Base-by-base conservation (phyloP, 2,888 invertebrate species). In the Acronicta leporina region DNA sequence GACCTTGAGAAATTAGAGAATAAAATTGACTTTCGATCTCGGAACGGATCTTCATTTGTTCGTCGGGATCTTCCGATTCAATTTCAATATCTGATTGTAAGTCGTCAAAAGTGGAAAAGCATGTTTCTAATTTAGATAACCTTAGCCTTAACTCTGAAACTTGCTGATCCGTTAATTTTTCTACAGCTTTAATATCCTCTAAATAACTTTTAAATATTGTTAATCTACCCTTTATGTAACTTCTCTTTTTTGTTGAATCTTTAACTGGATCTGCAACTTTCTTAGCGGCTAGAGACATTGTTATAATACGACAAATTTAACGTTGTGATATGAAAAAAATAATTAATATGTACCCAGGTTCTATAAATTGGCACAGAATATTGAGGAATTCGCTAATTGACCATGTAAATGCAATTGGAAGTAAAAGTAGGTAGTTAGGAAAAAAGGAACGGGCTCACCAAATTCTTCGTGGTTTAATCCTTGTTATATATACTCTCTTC, bases 31-130 rank as follows among this genome's bases (percentile, higher is more conserved):
- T 11, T 27, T 27, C 27, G 27, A 27, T 27, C 27, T 27, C 27
- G 27, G 27, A 27, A 27, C 27, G 27, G 5, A 35, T 45, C 27
- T 44, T 53, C 38, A 53, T 53, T 25, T 53, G 53, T 45, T 53
- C 53, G 9, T 45, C 33, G 8, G 53, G 38, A 56, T 49, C 13
- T 43, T 56, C 56, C 2, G 56, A 43, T 44, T 56, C 56, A 25
- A 56, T 43, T 44, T 56, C 56, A 35, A 56, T 56, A 38, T 56
- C 56, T 8, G 56, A 56, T 16, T 56, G 56, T 38, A 56, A 35
- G 25, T 53, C 50, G 20, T 57, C 50, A 14, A 50, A 57, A 20
- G 40, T 56, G 14, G 38, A 56, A 38, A 49, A 44, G 49, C 43
- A 56, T 44, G 49, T 9, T 49, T 56, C 49, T 56, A 56, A 40